phyloP scores from a whole-genome alignment of 2,888 invertebrate species.

The Galerucella pusilla region DNA sequence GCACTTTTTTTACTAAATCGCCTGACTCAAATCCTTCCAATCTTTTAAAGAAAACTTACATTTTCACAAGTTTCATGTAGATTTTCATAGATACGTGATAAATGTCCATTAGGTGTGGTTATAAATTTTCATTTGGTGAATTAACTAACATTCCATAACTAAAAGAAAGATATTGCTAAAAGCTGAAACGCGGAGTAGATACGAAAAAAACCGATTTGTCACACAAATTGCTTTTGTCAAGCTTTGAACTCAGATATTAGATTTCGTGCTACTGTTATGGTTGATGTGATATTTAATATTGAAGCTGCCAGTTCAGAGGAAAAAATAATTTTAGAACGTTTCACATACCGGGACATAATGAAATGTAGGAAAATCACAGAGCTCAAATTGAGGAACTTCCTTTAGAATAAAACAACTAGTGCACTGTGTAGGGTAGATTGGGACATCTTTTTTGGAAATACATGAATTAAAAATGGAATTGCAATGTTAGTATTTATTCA shows the following conservation, averaged over 20 bases:
- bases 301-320: not conserved
- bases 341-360: not conserved
- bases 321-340: not conserved
- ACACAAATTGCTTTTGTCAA: conserved; percentile 14
- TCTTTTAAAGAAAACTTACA: not conserved
- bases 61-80: not conserved
- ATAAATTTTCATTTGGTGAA: not conserved
- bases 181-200: not conserved
- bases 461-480: no score
- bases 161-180: not conserved
- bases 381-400: no score
- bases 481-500: no score
- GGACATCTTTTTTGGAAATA: no score
- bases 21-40: no score
- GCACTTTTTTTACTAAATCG: no score
- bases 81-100: not conserved
- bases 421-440: no score
- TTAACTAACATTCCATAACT: not conserved
- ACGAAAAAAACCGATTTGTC: not conserved
- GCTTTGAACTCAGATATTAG: conserved; percentile 10
- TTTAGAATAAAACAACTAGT: no score
- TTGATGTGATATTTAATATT: conserved; percentile 13
- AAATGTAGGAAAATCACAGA: not conserved
- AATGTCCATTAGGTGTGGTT: not conserved
- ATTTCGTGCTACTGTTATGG: not conserved